Evolutionary conservation across 2,888 invertebrate genomes (phyloP), one percentile per base, ranked within the genome.

Genomic region (Phorcus lineatus): DNA sequence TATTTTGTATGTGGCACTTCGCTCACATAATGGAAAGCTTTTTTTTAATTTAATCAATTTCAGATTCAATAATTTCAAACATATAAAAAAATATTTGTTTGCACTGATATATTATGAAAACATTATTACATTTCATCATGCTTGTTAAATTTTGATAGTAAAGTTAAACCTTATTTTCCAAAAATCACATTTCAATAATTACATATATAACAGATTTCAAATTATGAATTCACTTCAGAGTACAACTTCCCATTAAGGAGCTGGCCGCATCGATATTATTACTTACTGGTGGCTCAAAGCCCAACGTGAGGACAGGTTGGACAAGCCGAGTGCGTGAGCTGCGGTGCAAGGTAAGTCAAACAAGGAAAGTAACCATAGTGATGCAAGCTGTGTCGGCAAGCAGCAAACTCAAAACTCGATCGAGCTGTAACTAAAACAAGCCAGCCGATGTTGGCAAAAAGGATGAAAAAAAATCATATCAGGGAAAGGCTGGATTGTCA

Each of bases 371-470:
- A 57, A 79, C 74, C 52, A 75, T 17, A 79, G 22, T 70, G 78
- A 47, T 52, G 78, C 67, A 70, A 57, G 67, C 67, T 67, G 67
- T 78, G 67, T 62, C 62, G 53, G 54, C 53, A 78, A 62, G 78
- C 67, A 77, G 55, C 77, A 47, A 62, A 66, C 54, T 54, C 36
- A 62, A 77, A 77, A 57, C 77, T 77, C 19, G 62, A 66, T 77
- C 19, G 62, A 66, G 66, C 77, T 77, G 77, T 57, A 77, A 77
- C 77, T 77, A 77, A 77, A 62, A 77, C 66, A 66, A 77, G 66
- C 77, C 40, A 36, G 55, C 47, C 52, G 24, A 24, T 36, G 40
- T 74, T n/a, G 52, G 47, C 47, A 75, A 75, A 77, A 77, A 77
- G 40, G 66, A 9, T 62, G 62, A 47, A 77, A 77, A 36, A 36